A percentile compares a stretch with the other conserved stretches of the same genome.
phyloP scores from a whole-genome alignment of 2,113 vertebrate genomes.

The Dicerorhinus sumatrensis region DNA sequence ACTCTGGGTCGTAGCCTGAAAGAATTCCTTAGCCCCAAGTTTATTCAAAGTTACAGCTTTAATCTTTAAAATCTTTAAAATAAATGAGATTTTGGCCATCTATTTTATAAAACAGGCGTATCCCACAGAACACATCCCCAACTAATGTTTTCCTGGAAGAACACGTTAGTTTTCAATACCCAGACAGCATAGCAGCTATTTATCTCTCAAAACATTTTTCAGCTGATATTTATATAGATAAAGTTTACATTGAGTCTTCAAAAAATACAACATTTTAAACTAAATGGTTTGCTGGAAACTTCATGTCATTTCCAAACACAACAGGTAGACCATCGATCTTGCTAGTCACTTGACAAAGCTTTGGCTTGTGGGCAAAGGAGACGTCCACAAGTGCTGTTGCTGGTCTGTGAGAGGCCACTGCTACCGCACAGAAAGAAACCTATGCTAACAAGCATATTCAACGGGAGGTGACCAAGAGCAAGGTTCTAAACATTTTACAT shows the following conservation, averaged over 20 bases:
- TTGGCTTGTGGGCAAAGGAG: not conserved
- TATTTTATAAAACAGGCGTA: not conserved
- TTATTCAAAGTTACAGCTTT: not conserved
- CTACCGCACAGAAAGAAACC: not conserved
- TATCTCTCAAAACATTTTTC: not conserved
- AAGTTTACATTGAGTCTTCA: not conserved
- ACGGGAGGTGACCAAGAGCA: not conserved
- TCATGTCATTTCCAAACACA: not conserved
- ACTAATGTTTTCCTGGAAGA: not conserved
- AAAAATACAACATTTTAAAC: not conserved
- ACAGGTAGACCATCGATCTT: not conserved
- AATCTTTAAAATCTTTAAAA: not conserved
- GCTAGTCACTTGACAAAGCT: not conserved
- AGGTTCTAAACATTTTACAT: not conserved
- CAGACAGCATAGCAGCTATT: not conserved
- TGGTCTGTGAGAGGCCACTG: not conserved
- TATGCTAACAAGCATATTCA: not conserved
- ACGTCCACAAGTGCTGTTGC: too few species aligned
- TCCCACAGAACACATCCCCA: not conserved
- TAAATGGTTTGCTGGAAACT: not conserved
- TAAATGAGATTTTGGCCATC: not conserved
- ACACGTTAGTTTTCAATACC: not conserved
- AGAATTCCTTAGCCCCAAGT: not conserved
- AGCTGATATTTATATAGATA: not conserved
- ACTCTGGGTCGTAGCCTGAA: not conserved